These are phyloP conservation scores for Mustelus asterias DNA, from an alignment of 2,113 vertebrate genomes.

Conservation along the genomic window DNA sequence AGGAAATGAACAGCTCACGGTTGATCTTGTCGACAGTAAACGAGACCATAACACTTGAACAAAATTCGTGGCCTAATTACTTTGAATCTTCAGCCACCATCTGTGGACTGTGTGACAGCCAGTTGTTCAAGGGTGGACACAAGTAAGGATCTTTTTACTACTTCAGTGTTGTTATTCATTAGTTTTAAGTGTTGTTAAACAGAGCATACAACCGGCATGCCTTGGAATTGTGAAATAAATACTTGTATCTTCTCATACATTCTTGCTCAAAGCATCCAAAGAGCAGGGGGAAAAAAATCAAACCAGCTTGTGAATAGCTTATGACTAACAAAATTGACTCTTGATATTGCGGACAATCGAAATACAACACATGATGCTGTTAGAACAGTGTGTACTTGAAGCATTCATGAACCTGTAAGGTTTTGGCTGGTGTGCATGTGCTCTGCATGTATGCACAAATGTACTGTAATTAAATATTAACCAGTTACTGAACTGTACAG, in stretches of 20 bases:
- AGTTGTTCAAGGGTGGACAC: slow-evolving; percentile 81
- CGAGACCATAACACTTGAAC: slow-evolving; percentile 67
- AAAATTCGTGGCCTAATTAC: slow-evolving; percentile 85
- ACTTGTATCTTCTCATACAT: background rate
- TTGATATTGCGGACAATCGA: background rate
- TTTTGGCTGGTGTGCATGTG: background rate
- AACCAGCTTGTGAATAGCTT: background rate
- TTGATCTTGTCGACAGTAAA: slow-evolving; percentile 71
- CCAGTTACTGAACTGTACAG: background rate
- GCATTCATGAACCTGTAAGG: background rate
- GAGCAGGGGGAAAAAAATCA: background rate
- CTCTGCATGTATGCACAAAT: background rate
- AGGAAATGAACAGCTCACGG: slow-evolving; percentile 81
- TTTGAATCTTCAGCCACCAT: slow-evolving; percentile 79
- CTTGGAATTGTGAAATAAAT: background rate
- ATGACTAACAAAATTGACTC: background rate
- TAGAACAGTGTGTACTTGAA: slow-evolving; percentile 8
- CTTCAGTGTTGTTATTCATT: background rate
- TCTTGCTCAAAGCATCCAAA: background rate
- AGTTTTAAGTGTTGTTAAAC: background rate
- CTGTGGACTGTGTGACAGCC: slow-evolving; percentile 80
- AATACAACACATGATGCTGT: background rate
- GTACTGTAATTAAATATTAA: background rate
- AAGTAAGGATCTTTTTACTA: slow-evolving; percentile 62
- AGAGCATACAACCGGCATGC: background rate